Evolutionary conservation across 2,113 vertebrate genomes (phyloP), one percentile per base, ranked within the genome.

Genomic region (Fukomys damarensis): DNA sequence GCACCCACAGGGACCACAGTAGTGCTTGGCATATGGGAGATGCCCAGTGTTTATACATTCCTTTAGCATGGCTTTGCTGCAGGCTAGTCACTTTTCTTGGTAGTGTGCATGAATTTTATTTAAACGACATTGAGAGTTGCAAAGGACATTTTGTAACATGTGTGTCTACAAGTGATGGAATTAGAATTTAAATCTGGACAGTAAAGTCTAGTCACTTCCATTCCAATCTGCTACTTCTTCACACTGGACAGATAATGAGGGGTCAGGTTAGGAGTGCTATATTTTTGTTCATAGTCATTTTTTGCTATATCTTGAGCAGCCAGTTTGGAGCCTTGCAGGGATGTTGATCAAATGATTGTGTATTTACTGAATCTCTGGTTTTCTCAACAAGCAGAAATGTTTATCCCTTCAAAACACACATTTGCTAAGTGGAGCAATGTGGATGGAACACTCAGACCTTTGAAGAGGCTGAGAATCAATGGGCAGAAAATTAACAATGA

Each of bases 371-470:
- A 59, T 30, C 2, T 82, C 92, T 86, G 94, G 72, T 95, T 96
- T 97, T 96, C 92, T 58, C 87, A 54, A 95, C 65, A 96, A 97
- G 63, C 63, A 91, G 93, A 97, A 43, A 91, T 91, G 83, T 97
- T 97, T 95, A 86, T 94, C 96, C 83, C 52, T 59, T 90, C 68
- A 80, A 86, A 96, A 93, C 86, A 74, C 59, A 95, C 79, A 92
- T 83, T 61, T 38, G 17, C 20, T 84, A 82, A 95, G n/a, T 91
- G 89, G 65, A 54, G 20, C 74, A 93, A 79, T 52, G 52, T 59
- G 86, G 28, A 41, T 80, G 63, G 91, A 41, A 88, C 65, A 86
- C 70, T 17, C 54, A 79, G 49, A 94, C 56, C 81, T 97, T 91
- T 89, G 58, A 95, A 93, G 77, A 93, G 77, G 52, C 86, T 86